Percentiles rank a stretch among this genome's conserved stretches.
Evolutionary conservation across 2,888 invertebrate genomes (phyloP).

Genomic region (Tachystola acroxantha): DNA sequence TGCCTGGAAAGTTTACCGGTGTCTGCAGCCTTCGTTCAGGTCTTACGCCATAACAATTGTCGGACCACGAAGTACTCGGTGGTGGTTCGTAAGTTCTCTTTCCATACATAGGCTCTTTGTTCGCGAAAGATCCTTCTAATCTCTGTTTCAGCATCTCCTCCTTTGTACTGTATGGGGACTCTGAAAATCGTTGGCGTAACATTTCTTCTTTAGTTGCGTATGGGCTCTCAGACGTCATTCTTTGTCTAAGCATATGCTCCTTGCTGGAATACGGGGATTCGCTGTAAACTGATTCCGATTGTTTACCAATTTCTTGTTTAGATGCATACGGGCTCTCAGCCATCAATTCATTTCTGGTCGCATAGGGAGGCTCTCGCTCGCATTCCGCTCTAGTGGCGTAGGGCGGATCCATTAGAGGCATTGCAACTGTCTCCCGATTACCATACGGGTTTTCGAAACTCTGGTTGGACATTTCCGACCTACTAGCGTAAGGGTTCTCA

Average conservation of each 20-base stretch:
- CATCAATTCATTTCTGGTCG: constrained; percentile 18
- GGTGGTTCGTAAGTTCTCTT: constrained; percentile 71
- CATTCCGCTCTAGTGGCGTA: constrained; percentile 46
- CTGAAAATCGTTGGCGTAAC: constrained; percentile 69
- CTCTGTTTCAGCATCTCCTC: constrained; percentile 69
- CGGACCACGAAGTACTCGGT: constrained; percentile 58
- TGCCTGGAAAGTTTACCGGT: constrained; percentile 54
- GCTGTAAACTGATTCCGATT: constrained; percentile 50
- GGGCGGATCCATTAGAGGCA: constrained; percentile 59
- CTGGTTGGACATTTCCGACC: constrained; percentile 62
- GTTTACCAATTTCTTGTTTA: constrained; percentile 47
- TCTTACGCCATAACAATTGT: constrained; percentile 57
- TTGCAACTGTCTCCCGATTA: constrained; percentile 55
- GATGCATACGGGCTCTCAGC: constrained; percentile 43
- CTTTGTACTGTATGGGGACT: constrained; percentile 71
- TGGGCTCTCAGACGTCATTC: constrained; percentile 58
- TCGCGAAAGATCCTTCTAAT: constrained; percentile 44
- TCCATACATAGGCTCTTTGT: constrained; percentile 60
- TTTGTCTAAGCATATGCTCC: constrained; percentile 62
- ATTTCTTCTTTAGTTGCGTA: constrained; percentile 73
- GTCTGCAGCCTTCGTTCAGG: constrained; percentile 65
- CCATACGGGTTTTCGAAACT: constrained; percentile 68
- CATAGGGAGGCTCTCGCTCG: constrained; percentile 31
- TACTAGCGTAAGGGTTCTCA: constrained; percentile 61
- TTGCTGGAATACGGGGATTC: constrained; percentile 70